These are phyloP conservation scores for Ptiloglossa arizonensis DNA, from an alignment of 1,140 invertebrate species.

Conservation along the genomic window DNA sequence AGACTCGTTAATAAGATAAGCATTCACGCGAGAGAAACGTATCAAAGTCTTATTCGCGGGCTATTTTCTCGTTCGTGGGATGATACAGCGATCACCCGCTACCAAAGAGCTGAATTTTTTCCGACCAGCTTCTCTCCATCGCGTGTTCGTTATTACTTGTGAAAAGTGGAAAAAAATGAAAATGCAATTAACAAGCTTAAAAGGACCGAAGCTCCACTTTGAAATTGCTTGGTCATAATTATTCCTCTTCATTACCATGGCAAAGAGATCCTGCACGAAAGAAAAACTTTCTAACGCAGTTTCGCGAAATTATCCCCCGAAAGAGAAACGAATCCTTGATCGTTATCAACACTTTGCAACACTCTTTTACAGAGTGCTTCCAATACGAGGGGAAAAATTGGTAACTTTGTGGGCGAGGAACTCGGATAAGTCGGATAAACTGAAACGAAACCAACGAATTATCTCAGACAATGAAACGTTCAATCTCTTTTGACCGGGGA, in stretches of 20 bases:
- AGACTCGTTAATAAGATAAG: constrained; percentile 7
- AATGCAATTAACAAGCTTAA: constrained; percentile 35
- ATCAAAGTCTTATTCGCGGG: neutral
- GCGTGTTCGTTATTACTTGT: neutral
- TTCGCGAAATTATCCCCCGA: neutral
- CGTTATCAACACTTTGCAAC: neutral
- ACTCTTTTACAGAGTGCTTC: neutral
- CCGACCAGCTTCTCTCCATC: too few species aligned
- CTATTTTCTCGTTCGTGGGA: neutral
- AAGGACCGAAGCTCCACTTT: constrained; percentile 9
- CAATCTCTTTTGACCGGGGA: neutral
- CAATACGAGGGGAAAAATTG: neutral
- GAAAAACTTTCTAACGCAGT: constrained; percentile 3
- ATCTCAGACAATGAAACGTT: neutral
- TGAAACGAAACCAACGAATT: too few species aligned
- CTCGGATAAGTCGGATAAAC: too few species aligned
- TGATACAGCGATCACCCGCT: too few species aligned
- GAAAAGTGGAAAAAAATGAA: constrained; percentile 33
- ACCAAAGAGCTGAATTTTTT: too few species aligned
- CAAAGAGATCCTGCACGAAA: constrained; percentile 19
- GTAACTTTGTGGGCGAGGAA: neutral
- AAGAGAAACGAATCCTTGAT: neutral
- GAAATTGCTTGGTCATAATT: constrained; percentile 32
- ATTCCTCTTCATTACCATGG: constrained; percentile 31
- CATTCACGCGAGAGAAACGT: neutral